Percentiles rank a stretch among this genome's conserved stretches.
Evolutionary conservation across 2,797 vertebrate species (phyloP).

Genomic region (Natrix natrix): DNA sequence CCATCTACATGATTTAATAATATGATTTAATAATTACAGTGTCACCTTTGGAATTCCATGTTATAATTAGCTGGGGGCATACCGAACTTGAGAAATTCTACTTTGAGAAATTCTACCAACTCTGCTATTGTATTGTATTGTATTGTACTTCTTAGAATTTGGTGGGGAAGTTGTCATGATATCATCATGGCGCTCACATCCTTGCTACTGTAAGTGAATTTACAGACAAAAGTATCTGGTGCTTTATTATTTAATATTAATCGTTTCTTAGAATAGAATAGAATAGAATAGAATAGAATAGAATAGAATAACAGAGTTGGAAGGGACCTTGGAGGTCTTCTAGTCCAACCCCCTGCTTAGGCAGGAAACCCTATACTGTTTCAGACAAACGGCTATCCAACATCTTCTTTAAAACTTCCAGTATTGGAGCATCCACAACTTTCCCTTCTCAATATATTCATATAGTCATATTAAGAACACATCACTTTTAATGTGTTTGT

Average conservation of each 20-base stretch:
- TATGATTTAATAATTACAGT: not conserved
- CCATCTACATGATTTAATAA: conserved; percentile 3
- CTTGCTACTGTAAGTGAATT: not conserved
- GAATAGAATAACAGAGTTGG: too few species aligned
- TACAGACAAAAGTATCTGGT: not conserved
- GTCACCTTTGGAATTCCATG: not conserved
- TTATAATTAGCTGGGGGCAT: not conserved
- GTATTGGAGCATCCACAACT: too few species aligned
- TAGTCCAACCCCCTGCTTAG: too few species aligned
- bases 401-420: too few species aligned
- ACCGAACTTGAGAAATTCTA: not conserved
- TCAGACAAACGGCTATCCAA: too few species aligned
- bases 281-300: too few species aligned
- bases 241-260: not conserved
- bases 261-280: not conserved
- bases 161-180: not conserved
- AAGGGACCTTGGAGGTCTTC: too few species aligned
- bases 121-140: too few species aligned
- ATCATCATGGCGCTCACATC: not conserved
- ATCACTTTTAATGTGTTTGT: not conserved
- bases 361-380: too few species aligned
- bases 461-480: not conserved
- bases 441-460: not conserved
- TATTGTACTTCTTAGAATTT: not conserved
- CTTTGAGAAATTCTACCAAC: too few species aligned